phyloP scores from a whole-genome alignment of 2,113 vertebrate genomes.

The Gulo gulo region DNA sequence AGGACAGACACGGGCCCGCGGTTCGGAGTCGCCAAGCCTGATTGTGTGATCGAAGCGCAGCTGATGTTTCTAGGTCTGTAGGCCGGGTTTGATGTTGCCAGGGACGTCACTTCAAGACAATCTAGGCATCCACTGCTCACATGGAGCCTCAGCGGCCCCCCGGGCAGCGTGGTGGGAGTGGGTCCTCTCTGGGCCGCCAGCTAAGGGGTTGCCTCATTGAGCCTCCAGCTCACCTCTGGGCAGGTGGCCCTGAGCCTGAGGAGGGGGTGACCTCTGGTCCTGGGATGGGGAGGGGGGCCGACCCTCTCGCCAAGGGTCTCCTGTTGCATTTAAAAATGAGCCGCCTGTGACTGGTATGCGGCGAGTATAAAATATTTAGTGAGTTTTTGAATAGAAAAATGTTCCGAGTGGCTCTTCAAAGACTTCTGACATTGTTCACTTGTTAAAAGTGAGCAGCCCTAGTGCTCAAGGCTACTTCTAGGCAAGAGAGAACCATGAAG shows the following conservation, averaged over 20 bases:
- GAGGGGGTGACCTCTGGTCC: not conserved
- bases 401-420: constrained; percentile 73
- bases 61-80: not conserved
- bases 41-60: fast-evolving
- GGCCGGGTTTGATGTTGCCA: constrained; percentile 41
- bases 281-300: not conserved
- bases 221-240: not conserved
- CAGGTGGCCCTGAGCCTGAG: not conserved
- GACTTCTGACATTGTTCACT: constrained; percentile 79
- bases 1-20: not conserved
- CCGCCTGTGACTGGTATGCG: not conserved
- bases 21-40: not conserved
- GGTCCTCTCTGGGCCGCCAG: not conserved
- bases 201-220: not conserved
- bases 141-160: constrained; percentile 19
- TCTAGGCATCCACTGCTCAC: constrained; percentile 20
- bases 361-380: constrained; percentile 73
- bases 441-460: constrained; percentile 74
- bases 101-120: not conserved
- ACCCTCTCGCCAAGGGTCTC: constrained; percentile 54
- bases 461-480: constrained; percentile 77
- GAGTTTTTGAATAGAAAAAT: constrained; percentile 74
- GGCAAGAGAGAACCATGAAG: constrained; percentile 78
- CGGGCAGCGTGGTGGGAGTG: not conserved
- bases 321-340: constrained; percentile 64